phyloP scores from a whole-genome alignment of 2,797 vertebrate genomes.

The Sarcophilus harrisii region DNA sequence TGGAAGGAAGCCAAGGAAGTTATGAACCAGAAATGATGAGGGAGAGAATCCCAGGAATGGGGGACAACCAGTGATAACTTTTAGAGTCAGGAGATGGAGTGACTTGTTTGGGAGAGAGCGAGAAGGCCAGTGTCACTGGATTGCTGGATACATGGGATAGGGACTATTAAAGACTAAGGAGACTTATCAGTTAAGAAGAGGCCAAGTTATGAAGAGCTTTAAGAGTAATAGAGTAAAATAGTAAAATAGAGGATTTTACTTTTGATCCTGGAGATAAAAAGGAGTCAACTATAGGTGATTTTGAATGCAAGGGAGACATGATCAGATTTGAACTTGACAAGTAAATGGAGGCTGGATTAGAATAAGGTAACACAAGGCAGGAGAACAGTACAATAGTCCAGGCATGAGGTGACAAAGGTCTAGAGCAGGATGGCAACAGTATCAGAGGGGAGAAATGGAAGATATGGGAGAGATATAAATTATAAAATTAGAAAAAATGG shows the following conservation, averaged over 20 bases:
- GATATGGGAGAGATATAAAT: background rate
- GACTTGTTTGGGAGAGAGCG: background rate
- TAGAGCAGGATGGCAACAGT: background rate
- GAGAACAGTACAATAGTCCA: background rate
- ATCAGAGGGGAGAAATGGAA: background rate
- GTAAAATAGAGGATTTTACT: background rate
- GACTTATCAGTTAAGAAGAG: background rate
- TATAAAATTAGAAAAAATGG: no score
- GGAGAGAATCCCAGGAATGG: background rate
- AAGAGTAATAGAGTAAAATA: background rate
- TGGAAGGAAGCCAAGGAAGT: background rate
- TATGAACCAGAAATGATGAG: background rate
- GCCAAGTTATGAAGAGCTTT: background rate
- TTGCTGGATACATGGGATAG: background rate
- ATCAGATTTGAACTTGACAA: background rate
- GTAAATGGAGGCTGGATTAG: background rate
- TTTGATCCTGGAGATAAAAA: background rate
- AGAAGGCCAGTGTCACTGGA: background rate
- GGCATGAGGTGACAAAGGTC: background rate
- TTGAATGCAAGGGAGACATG: background rate
- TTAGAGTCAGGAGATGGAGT: background rate
- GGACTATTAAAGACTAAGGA: background rate
- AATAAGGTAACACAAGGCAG: background rate
- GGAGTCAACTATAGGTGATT: background rate
- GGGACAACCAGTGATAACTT: background rate